These are phyloP conservation scores for Rotaria socialis DNA, from an alignment of 2,888 invertebrate genomes.

Conservation along the genomic window DNA sequence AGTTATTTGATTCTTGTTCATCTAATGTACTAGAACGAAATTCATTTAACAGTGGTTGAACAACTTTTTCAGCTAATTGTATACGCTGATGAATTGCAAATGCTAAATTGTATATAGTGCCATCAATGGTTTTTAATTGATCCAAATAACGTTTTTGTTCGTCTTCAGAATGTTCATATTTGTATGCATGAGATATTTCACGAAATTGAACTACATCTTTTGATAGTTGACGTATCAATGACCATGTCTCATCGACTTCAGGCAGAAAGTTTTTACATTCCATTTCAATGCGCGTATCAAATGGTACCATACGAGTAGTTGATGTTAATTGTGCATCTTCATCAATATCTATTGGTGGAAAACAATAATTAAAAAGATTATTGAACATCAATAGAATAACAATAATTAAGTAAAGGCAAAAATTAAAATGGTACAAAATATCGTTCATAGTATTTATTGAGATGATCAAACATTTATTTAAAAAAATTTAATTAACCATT, in stretches of 20 bases:
- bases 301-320: background rate
- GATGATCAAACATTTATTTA: no score
- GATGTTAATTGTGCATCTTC: background rate
- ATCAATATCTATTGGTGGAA: background rate
- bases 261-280: background rate
- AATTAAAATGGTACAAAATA: no score
- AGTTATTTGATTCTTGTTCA: background rate
- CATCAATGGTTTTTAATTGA: background rate
- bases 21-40: background rate
- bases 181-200: background rate
- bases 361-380: background rate
- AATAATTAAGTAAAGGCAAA: background rate
- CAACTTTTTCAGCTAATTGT: background rate
- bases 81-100: background rate
- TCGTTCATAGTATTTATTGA: no score
- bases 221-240: background rate
- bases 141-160: background rate
- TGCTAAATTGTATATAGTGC: background rate
- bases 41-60: background rate
- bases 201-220: background rate
- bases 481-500: no score
- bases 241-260: background rate
- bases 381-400: background rate
- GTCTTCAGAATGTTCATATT: background rate
- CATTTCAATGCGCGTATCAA: background rate